These are phyloP conservation scores for Heteromyza rotundicornis DNA, from an alignment of 2,888 invertebrate species.

Conservation along the genomic window DNA sequence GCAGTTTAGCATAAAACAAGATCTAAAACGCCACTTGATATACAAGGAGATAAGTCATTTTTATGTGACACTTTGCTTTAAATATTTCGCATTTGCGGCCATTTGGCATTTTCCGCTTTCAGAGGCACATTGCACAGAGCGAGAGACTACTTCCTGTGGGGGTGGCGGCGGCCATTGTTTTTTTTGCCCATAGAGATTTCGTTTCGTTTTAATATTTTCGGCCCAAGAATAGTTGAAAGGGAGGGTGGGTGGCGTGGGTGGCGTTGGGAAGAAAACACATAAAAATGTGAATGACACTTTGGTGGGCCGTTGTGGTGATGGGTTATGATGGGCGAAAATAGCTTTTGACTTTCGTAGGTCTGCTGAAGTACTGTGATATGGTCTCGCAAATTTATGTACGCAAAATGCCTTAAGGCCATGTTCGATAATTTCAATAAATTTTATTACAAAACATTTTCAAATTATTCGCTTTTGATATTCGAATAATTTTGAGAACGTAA, in stretches of 20 bases:
- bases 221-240: not conserved
- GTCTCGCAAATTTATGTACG: too few species aligned
- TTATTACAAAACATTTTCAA: too few species aligned
- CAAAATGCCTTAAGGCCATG: not conserved
- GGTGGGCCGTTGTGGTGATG: conserved; percentile 45
- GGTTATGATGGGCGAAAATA: too few species aligned
- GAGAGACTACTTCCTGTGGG: not conserved
- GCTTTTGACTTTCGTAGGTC: too few species aligned
- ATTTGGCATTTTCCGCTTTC: conserved; percentile 35
- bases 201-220: too few species aligned
- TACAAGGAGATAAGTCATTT: conserved; percentile 58
- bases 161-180: conserved; percentile 7
- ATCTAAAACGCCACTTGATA: conserved; percentile 48
- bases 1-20: not conserved
- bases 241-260: not conserved
- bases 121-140: not conserved
- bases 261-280: conserved; percentile 8
- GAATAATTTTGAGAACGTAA: too few species aligned
- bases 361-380: too few species aligned
- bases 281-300: conserved; percentile 41
- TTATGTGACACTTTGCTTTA: conserved; percentile 59
- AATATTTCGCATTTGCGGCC: conserved; percentile 55
- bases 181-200: conserved; percentile 9
- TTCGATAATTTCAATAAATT: not conserved
- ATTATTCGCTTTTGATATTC: too few species aligned